phyloP scores from a whole-genome alignment of 2,113 vertebrate genomes.

The Aldabrachelys gigantea region DNA sequence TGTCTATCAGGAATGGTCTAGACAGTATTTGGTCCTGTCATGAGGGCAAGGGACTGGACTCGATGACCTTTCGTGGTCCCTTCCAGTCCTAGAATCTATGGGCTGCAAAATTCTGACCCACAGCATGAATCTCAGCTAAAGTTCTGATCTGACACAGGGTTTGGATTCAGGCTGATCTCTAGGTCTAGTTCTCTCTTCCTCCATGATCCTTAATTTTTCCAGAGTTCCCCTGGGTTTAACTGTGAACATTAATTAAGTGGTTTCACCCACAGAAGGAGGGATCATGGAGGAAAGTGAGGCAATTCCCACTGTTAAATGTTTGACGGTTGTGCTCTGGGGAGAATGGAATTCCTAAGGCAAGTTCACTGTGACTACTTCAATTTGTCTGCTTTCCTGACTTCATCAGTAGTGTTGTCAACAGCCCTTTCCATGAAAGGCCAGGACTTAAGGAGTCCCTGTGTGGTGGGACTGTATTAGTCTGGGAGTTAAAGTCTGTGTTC shows the following conservation, averaged over 20 bases:
- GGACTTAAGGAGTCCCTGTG: not conserved
- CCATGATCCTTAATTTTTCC: conserved; percentile 38
- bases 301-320: not conserved
- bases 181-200: conserved; percentile 28
- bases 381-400: not conserved
- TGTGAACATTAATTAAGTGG: conserved; percentile 38
- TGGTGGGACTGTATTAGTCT: not conserved
- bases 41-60: no score
- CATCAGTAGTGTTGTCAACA: not conserved
- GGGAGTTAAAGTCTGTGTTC: not conserved
- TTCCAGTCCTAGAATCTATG: no score
- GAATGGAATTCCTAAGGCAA: not conserved
- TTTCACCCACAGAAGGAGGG: not conserved
- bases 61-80: no score
- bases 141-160: conserved; percentile 50
- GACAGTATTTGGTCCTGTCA: no score
- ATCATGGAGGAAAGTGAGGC: not conserved
- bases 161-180: conserved; percentile 55
- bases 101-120: conserved; percentile 24
- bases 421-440: rapidly evolving
- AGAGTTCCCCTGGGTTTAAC: not conserved
- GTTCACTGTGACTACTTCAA: not conserved
- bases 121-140: conserved; percentile 4
- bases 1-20: no score
- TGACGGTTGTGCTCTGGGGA: not conserved